phyloP scores from a whole-genome alignment of 2,113 vertebrate genomes.

The Hymenochirus boettgeri region DNA sequence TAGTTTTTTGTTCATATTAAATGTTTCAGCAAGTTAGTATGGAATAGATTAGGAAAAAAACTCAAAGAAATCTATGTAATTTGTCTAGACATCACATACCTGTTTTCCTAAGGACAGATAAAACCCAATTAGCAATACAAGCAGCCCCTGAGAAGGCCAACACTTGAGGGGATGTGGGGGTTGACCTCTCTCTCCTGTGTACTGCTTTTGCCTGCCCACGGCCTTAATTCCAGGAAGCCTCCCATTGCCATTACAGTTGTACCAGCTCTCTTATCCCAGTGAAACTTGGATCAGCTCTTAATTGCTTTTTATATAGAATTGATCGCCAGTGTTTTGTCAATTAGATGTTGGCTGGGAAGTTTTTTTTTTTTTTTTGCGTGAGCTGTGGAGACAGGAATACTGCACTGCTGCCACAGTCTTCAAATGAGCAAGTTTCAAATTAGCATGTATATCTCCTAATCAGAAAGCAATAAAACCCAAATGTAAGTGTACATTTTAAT shows the following conservation, averaged over 20 bases:
- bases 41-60: not conserved
- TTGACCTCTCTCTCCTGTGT: not conserved
- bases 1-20: not conserved
- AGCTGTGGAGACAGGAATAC: constrained; percentile 13
- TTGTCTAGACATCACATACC: constrained; percentile 6
- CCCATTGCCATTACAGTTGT: constrained; percentile 23
- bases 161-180: not conserved
- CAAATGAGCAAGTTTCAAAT: not conserved
- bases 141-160: not conserved
- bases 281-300: constrained; percentile 10
- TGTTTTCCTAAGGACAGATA: constrained; percentile 1
- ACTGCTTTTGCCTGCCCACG: not conserved
- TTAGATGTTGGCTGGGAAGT: constrained; percentile 50
- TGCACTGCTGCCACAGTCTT: not conserved
- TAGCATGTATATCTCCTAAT: constrained; percentile 10
- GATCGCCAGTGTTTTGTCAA: constrained; percentile 48
- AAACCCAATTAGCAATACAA: constrained; percentile 18
- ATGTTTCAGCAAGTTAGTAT: not conserved
- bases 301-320: constrained; percentile 32
- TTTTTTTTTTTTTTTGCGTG: constrained; percentile 16
- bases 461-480: constrained; percentile 19
- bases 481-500: constrained; percentile 7
- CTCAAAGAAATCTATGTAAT: not conserved
- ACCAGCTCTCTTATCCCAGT: constrained; percentile 10
- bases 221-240: constrained; percentile 20